Base-by-base conservation (phyloP, 1,140 invertebrate genomes). In the Dufourea novaeangliae region DNA sequence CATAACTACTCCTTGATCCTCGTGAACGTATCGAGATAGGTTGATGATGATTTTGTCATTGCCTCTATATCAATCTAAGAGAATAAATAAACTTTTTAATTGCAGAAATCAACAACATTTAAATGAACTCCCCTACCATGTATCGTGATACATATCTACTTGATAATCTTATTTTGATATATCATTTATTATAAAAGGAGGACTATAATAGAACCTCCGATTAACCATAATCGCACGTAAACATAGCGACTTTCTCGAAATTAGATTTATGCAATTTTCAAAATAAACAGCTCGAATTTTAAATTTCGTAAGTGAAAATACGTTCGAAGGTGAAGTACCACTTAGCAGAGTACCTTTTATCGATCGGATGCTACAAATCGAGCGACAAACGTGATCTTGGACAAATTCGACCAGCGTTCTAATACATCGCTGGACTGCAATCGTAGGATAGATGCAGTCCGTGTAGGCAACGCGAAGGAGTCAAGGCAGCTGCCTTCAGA, bases 401-500 rank as follows among this genome's bases (percentile, higher is more conserved):
- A 68, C 68, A 32, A 29, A 37, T 39, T 78, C 72, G 70, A 52
- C 25, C 46, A 44, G 70, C 20, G 71, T 80, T 85, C 79, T 56
- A 78, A 81, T 83, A 78, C 79, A 62, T 86, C 77, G 81, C 85
- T 85, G 54, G 59, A n/a, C 56, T 79, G 41, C 62, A 76, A 29
- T 75, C 68, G 79, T 78, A 78, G 78, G 64, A 85, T 84, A 78
- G 70, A 78, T 67, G 74, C 76, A 63, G 61, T 86, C 44, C 57
- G 54, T 79, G 73, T 82, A 79, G 81, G 69, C 68, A 80, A 80
- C 66, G 70, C 37, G 74, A 83, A 85, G 73, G 78, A 86, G 82
- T 77, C 68, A 80, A 87, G 87, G 83, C 88, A 88, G 85, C 87
- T 88, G 87, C 84, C 88, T 84, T 70, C 52, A 79, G 80, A 87